phyloP scores from a whole-genome alignment of 2,797 vertebrate genomes.

The Clarias pachynema region DNA sequence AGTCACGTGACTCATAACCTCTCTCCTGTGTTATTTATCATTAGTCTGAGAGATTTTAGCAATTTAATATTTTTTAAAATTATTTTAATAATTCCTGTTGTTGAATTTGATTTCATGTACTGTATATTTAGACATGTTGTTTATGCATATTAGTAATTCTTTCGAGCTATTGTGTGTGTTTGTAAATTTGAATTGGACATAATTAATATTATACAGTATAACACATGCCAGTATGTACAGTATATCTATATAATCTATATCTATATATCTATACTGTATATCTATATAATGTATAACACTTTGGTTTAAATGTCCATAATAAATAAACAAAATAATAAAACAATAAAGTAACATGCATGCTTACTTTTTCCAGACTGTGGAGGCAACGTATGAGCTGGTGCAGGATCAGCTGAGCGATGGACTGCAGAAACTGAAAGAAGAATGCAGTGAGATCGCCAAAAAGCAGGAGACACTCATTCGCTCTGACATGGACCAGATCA shows the following conservation, averaged over 20 bases:
- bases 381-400: constrained; percentile 79
- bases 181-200: not conserved
- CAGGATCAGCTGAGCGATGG: constrained; percentile 76
- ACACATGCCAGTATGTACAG: not conserved
- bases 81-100: too few species aligned
- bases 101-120: too few species aligned
- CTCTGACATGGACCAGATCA: constrained; percentile 84
- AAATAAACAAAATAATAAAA: not conserved
- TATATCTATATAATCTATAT: too few species aligned
- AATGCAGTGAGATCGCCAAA: constrained; percentile 74
- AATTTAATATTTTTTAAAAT: too few species aligned
- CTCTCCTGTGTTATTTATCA: not conserved
- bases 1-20: not conserved
- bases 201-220: not conserved
- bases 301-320: not conserved
- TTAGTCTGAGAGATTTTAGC: not conserved
- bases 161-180: not conserved
- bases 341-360: not conserved
- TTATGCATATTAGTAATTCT: not conserved
- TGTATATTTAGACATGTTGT: not conserved
- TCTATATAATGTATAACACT: not conserved
- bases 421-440: constrained; percentile 75
- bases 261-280: too few species aligned
- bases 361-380: constrained; percentile 69
- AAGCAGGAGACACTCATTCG: constrained; percentile 77